phyloP scores from a whole-genome alignment of 1,140 invertebrate genomes.

The Drosophila sechellia region DNA sequence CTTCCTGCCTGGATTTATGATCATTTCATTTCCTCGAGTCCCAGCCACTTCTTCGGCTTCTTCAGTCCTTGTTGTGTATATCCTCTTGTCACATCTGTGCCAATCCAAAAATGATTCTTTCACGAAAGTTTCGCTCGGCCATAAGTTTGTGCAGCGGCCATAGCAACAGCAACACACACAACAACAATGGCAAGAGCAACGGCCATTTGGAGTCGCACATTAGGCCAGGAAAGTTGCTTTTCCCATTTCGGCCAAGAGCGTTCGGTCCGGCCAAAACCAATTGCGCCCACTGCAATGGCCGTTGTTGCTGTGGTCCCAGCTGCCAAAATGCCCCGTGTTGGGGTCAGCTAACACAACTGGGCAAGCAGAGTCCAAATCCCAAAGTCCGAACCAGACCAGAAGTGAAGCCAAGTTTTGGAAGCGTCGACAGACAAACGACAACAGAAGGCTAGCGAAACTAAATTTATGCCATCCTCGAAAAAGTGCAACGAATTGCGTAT shows the following conservation, averaged over 20 bases:
- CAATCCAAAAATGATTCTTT: conserved; percentile 58
- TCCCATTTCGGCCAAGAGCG: conserved; percentile 32
- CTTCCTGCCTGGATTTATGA: conserved; percentile 24
- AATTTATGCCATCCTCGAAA: conserved; percentile 37
- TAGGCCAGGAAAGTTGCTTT: conserved; percentile 54
- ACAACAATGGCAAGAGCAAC: conserved; percentile 17
- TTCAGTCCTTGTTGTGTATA: conserved; percentile 27
- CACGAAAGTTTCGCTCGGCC: conserved; percentile 48
- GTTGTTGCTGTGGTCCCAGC: conserved; percentile 62
- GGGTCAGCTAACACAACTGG: conserved; percentile 43
- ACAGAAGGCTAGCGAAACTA: conserved; percentile 21
- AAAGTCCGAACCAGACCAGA: conserved; percentile 25
- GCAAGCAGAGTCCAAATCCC: conserved; percentile 41
- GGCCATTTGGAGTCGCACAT: conserved; percentile 38
- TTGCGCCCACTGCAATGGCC: conserved; percentile 67
- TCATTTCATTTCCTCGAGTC: conserved; percentile 40
- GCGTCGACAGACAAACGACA: conserved; percentile 41
- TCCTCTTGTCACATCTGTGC: conserved; percentile 55
- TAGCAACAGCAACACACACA: conserved; percentile 12
- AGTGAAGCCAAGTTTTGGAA: conserved; percentile 22
- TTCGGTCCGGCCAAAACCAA: conserved; percentile 69
- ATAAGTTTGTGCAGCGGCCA: conserved; percentile 51
- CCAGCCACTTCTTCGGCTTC: not conserved
- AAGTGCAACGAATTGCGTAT: conserved; percentile 4
- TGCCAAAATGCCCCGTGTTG: conserved; percentile 68